Evolutionary conservation across 2,888 invertebrate genomes (phyloP), one percentile per base, ranked within the genome.

Genomic region (Cerastoderma edule): DNA sequence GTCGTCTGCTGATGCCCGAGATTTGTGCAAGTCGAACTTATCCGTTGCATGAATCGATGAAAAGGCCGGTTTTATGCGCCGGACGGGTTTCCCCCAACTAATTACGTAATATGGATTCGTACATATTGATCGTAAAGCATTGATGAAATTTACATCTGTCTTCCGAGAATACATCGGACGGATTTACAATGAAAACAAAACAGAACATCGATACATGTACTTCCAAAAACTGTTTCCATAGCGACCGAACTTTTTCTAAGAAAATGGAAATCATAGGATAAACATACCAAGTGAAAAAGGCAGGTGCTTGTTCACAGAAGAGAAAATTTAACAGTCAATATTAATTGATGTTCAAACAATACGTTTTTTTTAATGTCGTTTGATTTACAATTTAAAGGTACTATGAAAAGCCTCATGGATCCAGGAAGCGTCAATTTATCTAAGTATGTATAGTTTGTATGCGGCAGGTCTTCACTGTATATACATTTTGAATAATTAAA

Each of bases 61-160:
- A n/a, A n/a, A n/a, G n/a, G n/a, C n/a, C n/a, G n/a, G n/a, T n/a
- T n/a, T 53, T 60, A 39, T 2, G 60, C 39, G 22, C 27, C 22
- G 60, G 60, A 35, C 60, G n/a, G 8, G n/a, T 60, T 35, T n/a
- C n/a, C n/a, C 60, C 60, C 60, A 19, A 10, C 60, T 60, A 60
- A 39, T 60, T 35, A 60, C 60, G 60, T 39, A 60, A 60, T 60
- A 39, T 60, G 39, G 33, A 60, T 60, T 60, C 22, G 35, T 60
- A 33, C n/a, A 16, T 33, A 60, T 60, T 39, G 60, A 60, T 60
- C 27, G 16, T 39, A 24, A 3, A 24, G n/a, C 33, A 24, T 35
- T 39, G 39, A 60, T 60, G 60, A 60, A 60, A 60, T 60, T 60
- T 60, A 60, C 60, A 60, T 60, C 33, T 60, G 60, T 60, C 60